These are phyloP conservation scores for Miichthys miiuy DNA, from an alignment of 2,797 vertebrate species.

Conservation along the genomic window DNA sequence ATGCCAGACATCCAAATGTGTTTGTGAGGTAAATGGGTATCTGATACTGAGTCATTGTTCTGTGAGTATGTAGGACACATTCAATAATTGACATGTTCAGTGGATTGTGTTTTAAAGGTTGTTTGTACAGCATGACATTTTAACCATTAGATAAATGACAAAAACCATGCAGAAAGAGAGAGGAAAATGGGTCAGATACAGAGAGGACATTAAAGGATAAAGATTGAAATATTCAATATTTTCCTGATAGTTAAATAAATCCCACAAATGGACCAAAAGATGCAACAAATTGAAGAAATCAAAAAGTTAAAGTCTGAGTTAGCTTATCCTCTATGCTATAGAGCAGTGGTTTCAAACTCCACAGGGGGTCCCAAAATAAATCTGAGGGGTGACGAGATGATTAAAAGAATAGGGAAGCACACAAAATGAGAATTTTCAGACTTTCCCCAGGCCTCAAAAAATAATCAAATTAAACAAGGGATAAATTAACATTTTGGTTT, in stretches of 20 bases:
- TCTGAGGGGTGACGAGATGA: not conserved
- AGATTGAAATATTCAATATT: not conserved
- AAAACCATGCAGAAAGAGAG: not conserved
- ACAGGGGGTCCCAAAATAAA: not conserved
- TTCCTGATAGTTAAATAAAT: not conserved
- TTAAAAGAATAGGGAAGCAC: not conserved
- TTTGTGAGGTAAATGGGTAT: constrained; percentile 39
- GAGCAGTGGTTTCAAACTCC: not conserved
- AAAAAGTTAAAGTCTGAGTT: not conserved
- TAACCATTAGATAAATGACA: constrained; percentile 20
- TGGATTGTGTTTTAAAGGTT: constrained; percentile 19
- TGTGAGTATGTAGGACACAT: constrained; percentile 18
- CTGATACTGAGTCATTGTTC: constrained; percentile 37
- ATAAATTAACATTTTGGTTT: not conserved
- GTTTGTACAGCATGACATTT: constrained; percentile 32
- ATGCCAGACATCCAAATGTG: constrained; percentile 44
- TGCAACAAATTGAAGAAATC: not conserved
- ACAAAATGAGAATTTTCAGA: not conserved
- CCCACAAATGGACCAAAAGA: not conserved
- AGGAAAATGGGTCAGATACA: not conserved
- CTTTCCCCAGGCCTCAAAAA: no score
- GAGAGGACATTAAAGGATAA: constrained; percentile 14
- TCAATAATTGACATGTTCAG: constrained; percentile 36
- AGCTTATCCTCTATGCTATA: not conserved
- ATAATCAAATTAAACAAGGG: not conserved